phyloP scores from a whole-genome alignment of 2,888 invertebrate genomes.

The Coelinius sp. region DNA sequence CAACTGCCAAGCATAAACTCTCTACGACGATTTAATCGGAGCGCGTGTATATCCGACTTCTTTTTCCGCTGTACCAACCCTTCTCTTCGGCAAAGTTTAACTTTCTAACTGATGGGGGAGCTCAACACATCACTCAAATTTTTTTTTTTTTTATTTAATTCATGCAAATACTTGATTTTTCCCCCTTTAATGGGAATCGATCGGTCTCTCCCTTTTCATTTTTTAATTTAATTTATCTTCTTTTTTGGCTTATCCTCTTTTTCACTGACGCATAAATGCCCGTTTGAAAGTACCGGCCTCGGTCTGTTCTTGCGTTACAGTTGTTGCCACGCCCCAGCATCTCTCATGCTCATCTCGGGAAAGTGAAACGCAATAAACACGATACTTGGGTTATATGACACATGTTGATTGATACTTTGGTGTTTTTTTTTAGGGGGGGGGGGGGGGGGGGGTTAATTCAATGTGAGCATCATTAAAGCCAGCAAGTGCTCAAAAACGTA shows the following conservation, averaged over 20 bases:
- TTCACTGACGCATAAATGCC: too few relatives aligned
- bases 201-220: too few relatives aligned
- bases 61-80: conserved; percentile 39
- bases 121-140: not conserved
- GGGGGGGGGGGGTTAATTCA: conserved; percentile 15
- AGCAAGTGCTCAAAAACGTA: too few relatives aligned
- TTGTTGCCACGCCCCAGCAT: conserved; percentile 67
- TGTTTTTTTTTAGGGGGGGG: too few relatives aligned
- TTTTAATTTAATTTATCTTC: too few relatives aligned
- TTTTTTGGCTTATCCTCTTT: too few relatives aligned
- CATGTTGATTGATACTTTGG: conserved; percentile 21
- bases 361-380: conserved; percentile 70
- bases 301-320: conserved; percentile 68
- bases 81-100: conserved; percentile 35
- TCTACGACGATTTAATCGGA: conserved; percentile 49
- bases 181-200: too few relatives aligned
- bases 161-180: too few relatives aligned
- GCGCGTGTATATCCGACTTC: conserved; percentile 38
- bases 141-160: not conserved
- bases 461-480: not conserved
- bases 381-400: conserved; percentile 11
- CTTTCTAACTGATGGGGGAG: conserved; percentile 44
- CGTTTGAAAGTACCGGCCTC: conserved; percentile 55
- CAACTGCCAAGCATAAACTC: conserved; percentile 28
- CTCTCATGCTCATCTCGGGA: conserved; percentile 65